Evolutionary conservation across 2,888 invertebrate species (phyloP).

Genomic region (Thyatira batis): DNA sequence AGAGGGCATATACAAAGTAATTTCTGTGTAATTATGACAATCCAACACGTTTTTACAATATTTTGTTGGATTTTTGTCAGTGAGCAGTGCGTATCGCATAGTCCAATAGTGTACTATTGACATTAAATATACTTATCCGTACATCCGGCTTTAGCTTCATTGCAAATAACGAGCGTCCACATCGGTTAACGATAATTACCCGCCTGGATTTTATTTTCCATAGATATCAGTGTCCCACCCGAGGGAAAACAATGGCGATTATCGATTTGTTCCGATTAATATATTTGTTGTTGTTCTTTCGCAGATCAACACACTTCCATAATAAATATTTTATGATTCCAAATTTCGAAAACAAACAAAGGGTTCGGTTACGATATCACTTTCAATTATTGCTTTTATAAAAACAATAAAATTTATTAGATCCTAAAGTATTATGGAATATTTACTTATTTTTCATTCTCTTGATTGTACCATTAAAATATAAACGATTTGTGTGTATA

Average conservation of each 20-base stretch:
- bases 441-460: too few relatives aligned
- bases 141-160: constrained; percentile 28
- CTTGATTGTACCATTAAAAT: too few relatives aligned
- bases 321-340: not conserved
- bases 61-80: too few relatives aligned
- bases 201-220: constrained; percentile 46
- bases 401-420: too few relatives aligned
- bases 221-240: constrained; percentile 36
- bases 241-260: constrained; percentile 31
- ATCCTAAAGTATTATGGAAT: too few relatives aligned
- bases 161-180: constrained; percentile 35
- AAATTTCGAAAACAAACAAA: not conserved
- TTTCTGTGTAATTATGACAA: too few relatives aligned
- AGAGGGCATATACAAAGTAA: too few relatives aligned
- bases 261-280: constrained; percentile 28
- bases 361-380: not conserved
- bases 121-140: constrained; percentile 6
- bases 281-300: not conserved
- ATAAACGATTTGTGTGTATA: too few relatives aligned
- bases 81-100: constrained; percentile 7
- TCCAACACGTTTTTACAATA: too few relatives aligned
- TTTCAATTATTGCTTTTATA: not conserved
- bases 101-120: too few relatives aligned
- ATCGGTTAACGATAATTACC: constrained; percentile 35
- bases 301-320: not conserved